Conservation (phyloP, 2,797 vertebrate genomes). For the Hylomyscus alleni region DNA sequence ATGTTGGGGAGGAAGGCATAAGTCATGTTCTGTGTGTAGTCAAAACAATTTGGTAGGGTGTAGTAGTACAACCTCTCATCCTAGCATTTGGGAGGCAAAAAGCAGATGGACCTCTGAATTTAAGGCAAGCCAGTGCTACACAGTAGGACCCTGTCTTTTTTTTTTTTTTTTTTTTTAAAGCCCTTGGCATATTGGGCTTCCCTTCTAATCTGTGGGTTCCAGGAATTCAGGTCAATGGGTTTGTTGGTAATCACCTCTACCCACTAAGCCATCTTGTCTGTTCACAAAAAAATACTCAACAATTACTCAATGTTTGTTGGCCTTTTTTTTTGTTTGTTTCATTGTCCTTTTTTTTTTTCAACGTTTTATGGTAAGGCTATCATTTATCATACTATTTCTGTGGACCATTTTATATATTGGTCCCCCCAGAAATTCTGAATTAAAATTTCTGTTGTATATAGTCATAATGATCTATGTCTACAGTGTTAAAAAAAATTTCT, state of each 20-base stretch:
- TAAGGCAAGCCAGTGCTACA: background rate
- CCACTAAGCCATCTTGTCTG: background rate
- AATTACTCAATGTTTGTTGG: slow-evolving; percentile 47
- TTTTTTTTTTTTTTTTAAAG: background rate
- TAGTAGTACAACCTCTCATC: background rate
- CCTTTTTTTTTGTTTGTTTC: slow-evolving; percentile 26
- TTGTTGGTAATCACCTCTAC: background rate
- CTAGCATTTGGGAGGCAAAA: background rate
- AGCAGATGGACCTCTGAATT: background rate
- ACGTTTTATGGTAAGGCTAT: slow-evolving; percentile 8
- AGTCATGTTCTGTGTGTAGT: background rate
- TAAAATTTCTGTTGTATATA: slow-evolving; percentile 49
- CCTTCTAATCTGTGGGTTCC: background rate
- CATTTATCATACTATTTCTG: background rate
- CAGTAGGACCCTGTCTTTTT: background rate
- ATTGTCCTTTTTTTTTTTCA: background rate
- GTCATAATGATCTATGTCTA: slow-evolving; percentile 5
- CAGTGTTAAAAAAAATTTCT: slow-evolving; percentile 52
- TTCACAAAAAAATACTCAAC: slow-evolving; percentile 1
- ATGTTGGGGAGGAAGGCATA: background rate
- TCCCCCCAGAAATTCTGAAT: slow-evolving; percentile 38
- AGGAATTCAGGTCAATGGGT: background rate
- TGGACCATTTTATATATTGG: slow-evolving; percentile 29
- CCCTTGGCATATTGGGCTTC: background rate
- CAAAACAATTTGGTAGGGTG: background rate